Conservation (phyloP, 2,797 vertebrate genomes). For the Falco concolor region DNA sequence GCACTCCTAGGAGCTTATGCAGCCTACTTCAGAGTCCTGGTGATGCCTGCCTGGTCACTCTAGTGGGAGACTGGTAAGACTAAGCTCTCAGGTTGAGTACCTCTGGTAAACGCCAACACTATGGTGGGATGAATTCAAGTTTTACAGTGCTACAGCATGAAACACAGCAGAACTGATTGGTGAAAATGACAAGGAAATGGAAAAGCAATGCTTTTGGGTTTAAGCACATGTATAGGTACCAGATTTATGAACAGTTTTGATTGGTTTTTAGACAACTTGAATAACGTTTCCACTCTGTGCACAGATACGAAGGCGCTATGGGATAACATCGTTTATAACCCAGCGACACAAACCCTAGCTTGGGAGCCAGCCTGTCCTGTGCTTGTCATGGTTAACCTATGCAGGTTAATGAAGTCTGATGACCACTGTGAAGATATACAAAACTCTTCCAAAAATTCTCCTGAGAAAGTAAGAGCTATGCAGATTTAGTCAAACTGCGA, state of each 20-base stretch:
- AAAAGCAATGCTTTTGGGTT: neutral
- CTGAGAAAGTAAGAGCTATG: constrained; percentile 64
- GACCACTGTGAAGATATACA: constrained; percentile 61
- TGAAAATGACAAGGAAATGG: neutral
- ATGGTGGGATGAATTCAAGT: neutral
- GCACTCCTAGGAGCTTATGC: neutral
- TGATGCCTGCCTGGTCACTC: neutral
- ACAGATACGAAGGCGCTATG: constrained; percentile 68
- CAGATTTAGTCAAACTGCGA: neutral
- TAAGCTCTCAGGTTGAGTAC: neutral
- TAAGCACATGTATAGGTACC: neutral
- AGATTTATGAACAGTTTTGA: neutral
- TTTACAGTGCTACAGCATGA: neutral
- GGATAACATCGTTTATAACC: constrained; percentile 69
- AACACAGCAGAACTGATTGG: neutral
- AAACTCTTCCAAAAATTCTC: constrained; percentile 18
- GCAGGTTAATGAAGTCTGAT: constrained; percentile 34
- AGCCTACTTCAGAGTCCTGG: neutral
- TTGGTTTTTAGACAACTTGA: neutral
- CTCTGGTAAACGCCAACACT: neutral
- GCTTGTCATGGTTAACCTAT: constrained; percentile 63
- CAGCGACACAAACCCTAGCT: constrained; percentile 42
- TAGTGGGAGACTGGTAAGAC: neutral
- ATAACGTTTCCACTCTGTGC: neutral
- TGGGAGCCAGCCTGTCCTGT: constrained; percentile 73